Percentiles rank a stretch among this genome's conserved stretches.
phyloP scores from a whole-genome alignment of 1,140 invertebrate species.

The Argopecten irradians region DNA sequence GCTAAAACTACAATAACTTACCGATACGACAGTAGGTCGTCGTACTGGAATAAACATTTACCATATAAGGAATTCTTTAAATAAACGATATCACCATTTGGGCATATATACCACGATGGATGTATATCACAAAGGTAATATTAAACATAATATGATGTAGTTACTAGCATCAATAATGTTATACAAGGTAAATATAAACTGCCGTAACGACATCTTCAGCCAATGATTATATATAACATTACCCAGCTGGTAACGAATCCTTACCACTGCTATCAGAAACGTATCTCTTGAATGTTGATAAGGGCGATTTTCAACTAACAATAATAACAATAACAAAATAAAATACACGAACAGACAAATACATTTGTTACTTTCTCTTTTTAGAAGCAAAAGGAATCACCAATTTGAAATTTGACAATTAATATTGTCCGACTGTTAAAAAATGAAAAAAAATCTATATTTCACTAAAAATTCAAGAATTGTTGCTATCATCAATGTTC shows the following conservation, averaged over 20 bases:
- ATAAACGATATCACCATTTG: background rate
- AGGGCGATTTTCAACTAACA: too few species aligned
- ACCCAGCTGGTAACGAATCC: too few species aligned
- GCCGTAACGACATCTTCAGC: background rate
- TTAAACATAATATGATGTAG: background rate
- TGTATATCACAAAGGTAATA: background rate
- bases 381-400: too few species aligned
- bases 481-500: background rate
- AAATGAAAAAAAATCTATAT: too few species aligned
- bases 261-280: too few species aligned
- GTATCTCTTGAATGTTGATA: too few species aligned
- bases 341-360: too few species aligned
- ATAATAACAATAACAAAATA: too few species aligned
- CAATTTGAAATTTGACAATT: too few species aligned
- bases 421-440: too few species aligned
- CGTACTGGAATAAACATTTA: slow-evolving; percentile 5
- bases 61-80: background rate
- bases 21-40: background rate
- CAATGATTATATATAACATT: slow-evolving; percentile 6
- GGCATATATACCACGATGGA: background rate
- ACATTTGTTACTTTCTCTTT: too few species aligned
- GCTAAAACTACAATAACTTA: background rate
- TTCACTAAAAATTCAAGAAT: too few species aligned
- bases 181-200: background rate
- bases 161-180: background rate